A percentile compares a stretch with the other conserved stretches of the same genome.
Evolutionary conservation across 1,140 invertebrate species (phyloP).

Genomic region (Pristionchus pacificus): DNA sequence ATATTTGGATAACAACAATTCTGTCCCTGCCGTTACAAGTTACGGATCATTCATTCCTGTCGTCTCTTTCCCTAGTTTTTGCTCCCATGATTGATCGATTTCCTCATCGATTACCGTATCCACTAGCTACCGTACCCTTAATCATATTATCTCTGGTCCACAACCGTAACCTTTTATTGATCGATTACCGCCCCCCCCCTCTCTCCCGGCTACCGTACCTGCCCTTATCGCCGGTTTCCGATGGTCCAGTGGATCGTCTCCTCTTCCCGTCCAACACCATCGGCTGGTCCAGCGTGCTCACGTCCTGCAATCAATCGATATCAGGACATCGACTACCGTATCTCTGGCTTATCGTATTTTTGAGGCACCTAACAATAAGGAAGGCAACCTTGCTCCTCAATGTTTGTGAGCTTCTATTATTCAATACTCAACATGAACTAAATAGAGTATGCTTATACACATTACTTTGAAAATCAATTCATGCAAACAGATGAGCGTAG

Average conservation of each 20-base stretch:
- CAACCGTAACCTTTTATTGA: too few species aligned
- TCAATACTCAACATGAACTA: too few species aligned
- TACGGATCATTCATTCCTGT: too few species aligned
- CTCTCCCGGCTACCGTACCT: neutral
- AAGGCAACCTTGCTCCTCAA: too few species aligned
- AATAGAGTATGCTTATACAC: too few species aligned
- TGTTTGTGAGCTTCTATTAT: too few species aligned
- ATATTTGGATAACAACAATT: too few species aligned
- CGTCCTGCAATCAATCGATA: neutral
- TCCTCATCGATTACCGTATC: neutral
- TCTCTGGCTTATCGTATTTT: neutral
- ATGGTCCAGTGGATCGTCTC: neutral
- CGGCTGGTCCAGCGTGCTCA: neutral
- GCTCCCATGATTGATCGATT: neutral
- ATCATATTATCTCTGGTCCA: neutral
- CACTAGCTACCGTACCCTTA: neutral
- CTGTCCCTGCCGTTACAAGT: neutral
- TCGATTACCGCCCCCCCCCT: neutral
- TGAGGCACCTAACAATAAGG: too few species aligned
- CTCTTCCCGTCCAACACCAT: neutral
- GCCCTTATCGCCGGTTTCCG: too few species aligned
- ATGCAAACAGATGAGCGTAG: too few species aligned
- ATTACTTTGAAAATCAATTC: too few species aligned
- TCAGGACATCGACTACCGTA: neutral
- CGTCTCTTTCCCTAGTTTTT: too few species aligned